These are phyloP conservation scores for Tautogolabrus adspersus DNA, from an alignment of 2,113 vertebrate genomes.

Conservation along the genomic window DNA sequence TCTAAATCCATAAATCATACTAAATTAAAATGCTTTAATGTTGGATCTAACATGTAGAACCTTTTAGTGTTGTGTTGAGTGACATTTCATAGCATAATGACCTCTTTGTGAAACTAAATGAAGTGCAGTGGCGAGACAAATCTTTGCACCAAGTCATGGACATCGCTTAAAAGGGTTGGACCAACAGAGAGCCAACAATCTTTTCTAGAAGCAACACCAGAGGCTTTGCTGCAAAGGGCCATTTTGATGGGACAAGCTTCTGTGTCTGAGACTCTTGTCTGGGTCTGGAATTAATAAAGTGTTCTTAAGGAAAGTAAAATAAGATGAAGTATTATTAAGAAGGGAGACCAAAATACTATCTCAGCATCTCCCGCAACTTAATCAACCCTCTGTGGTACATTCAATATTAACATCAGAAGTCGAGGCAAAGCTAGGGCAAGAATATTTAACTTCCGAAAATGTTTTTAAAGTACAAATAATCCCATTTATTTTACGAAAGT, in stretches of 20 bases:
- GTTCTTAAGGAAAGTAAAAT: conserved; percentile 21
- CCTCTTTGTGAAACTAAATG: neutral
- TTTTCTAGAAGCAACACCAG: neutral
- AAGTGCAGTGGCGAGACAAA: neutral
- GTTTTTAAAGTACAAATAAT: neutral
- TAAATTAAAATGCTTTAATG: too few species aligned
- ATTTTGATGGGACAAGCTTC: conserved; percentile 28
- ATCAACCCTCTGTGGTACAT: conserved; percentile 44
- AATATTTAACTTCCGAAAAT: neutral
- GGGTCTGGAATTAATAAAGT: conserved; percentile 78
- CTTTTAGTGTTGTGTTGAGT: neutral
- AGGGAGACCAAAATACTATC: conserved; percentile 56
- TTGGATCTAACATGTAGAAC: too few species aligned
- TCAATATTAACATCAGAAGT: conserved; percentile 33
- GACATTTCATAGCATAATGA: neutral
- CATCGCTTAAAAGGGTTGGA: conserved; percentile 12
- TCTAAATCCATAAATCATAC: too few species aligned
- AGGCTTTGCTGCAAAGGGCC: conserved; percentile 3
- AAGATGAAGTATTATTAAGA: conserved; percentile 35
- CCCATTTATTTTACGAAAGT: neutral
- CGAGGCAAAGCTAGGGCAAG: neutral
- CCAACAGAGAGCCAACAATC: fast-evolving
- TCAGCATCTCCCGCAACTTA: conserved; percentile 30
- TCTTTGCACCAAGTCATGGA: neutral
- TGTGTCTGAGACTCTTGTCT: conserved; percentile 28